Percentiles rank a stretch among this genome's conserved stretches.
phyloP scores from a whole-genome alignment of 2,113 vertebrate species.

The Gallinago paraguaiae region DNA sequence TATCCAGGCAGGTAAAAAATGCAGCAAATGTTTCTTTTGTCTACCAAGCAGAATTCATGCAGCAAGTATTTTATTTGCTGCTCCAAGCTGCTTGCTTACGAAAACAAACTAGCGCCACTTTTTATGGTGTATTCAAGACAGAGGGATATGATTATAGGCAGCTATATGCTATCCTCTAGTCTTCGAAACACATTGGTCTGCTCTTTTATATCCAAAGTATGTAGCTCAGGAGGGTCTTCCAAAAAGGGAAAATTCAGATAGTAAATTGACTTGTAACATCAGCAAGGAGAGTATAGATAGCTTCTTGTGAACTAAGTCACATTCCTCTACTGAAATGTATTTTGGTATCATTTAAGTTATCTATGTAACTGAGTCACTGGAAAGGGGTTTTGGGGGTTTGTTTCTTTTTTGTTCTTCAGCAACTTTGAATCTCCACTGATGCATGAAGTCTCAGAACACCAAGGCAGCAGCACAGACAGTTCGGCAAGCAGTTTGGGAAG shows the following conservation, averaged over 20 bases:
- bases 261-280: not conserved
- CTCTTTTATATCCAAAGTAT: not conserved
- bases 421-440: slow-evolving; percentile 85
- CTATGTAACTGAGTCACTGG: slow-evolving; percentile 13
- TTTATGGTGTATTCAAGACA: not conserved
- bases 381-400: slow-evolving; percentile 29
- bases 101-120: not conserved
- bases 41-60: not conserved
- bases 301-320: not conserved
- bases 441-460: slow-evolving; percentile 79
- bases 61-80: not conserved
- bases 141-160: not conserved
- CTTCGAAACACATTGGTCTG: not conserved
- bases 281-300: not conserved
- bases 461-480: slow-evolving; percentile 68
- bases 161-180: not conserved
- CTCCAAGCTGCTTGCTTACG: not conserved
- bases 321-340: not conserved
- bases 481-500: slow-evolving; percentile 78
- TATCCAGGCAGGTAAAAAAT: not conserved
- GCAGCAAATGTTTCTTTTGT: not conserved
- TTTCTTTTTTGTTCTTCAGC: slow-evolving; percentile 74
- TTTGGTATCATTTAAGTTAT: not conserved
- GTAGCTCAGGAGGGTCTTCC: not conserved
- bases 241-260: not conserved